Base-by-base conservation (phyloP, 2,888 invertebrate species). In the Eubasilissa splendida region DNA sequence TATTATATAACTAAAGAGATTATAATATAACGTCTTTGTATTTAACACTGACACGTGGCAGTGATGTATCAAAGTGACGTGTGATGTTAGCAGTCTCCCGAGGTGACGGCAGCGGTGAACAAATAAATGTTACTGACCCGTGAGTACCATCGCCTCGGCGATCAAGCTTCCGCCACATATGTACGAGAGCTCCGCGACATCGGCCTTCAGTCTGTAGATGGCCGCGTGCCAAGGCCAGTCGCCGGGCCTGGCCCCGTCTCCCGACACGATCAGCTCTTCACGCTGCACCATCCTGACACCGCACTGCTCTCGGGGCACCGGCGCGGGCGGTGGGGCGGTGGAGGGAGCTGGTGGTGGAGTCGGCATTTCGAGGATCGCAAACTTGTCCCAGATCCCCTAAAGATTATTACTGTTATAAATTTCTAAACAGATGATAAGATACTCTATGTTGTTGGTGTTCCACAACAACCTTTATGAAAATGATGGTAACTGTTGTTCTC, bases 211-310 rank as follows among this genome's bases (percentile, higher is more conserved):
- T 63, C 85, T 86, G 60, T 87, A 88, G 22, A 89, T 78, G 0
- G 88, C 89, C 0, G 84, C 86, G 84, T 89, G 89, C 89, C 89
- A 89, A 0, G 89, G 89, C 89, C 88, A 89, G 82, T 89, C 88
- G 0, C 89, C 89, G 9, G 87, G 86, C 65, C 87, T 87, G 0
- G 87, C 86, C 0, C 85, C 83, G 2, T 82, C 83, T 0, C 88
- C 89, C 33, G 86, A 85, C 0, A 87, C 86, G 33, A 89, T 88
- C 22, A 88, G 83, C 58, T 85, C 87, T 0, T 86, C 86, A 42
- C 87, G 86, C 0, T 84, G 82, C 0, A 88, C 83, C 80, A 86
- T 85, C 0, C 87, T 86, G 78, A 85, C 84, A 0, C 88, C 88
- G 81, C 88, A 88, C 0, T 3, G 3, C 8, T n/a, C 42, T 2